Evolutionary conservation across 2,797 vertebrate species (phyloP), one percentile per base, ranked within the genome.

Genomic region (Eulemur coronatus): DNA sequence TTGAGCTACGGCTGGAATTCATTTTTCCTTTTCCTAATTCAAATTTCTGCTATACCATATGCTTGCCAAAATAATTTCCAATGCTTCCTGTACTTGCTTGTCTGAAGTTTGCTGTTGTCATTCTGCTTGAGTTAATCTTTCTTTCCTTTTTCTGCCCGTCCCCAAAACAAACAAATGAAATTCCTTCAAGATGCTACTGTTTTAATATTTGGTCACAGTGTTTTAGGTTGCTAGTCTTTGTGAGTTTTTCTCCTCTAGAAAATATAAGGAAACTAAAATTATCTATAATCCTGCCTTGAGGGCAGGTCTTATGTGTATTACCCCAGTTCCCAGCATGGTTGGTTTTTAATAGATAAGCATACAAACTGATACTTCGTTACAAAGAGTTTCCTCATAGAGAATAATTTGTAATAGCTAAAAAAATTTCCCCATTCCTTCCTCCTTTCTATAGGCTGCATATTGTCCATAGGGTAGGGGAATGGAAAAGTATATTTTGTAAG

Each of bases 401-500:
- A 15, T 12, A 87, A 52, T 72, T 35, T 69, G 20, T 85, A 72
- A 61, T 59, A 84, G n/a, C 81, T 72, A 86, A 80, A 86, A 46
- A 46, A 67, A 50, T 57, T 15, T 17, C 8, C 41, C 28, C 17
- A 18, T 43, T 70, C 52, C 26, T 14, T 43, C 38, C 20, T 84
- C 18, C 33, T 75, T 89, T 84, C 55, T 41, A 5, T 81, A 85
- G 70, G 76, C 50, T 84, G 11, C 43, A n/a, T 48, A 15, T 78
- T 78, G 84, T 52, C 70, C 75, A 24, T 33, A 69, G 26, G 69
- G 35, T 59, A 90, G 69, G 80, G 65, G 30, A 76, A 78, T 80
- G 57, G 96, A 50, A 69, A 65, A 59, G 55, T 88, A 38, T 57
- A 69, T 95, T 84, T 88, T 96, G 13, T 90, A 90, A 69, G 38